These are phyloP conservation scores for Schizaphis graminum DNA, from an alignment of 2,888 invertebrate species.

Conservation along the genomic window DNA sequence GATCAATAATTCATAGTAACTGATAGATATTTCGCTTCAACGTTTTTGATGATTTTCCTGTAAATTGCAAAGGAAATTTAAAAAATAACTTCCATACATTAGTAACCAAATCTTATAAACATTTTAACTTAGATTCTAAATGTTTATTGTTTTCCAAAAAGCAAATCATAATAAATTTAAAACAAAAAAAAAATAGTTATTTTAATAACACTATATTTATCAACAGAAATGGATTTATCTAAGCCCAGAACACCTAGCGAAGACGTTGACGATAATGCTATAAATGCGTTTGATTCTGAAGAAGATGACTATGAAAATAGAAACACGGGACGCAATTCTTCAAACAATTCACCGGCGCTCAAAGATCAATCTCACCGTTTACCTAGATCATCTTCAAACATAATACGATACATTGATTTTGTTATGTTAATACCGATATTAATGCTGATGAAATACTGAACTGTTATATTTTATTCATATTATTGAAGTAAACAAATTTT, in stretches of 20 bases:
- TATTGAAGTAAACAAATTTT: slow-evolving; percentile 36
- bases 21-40: background rate
- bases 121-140: background rate
- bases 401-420: background rate
- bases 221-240: slow-evolving; percentile 55
- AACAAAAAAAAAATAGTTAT: background rate
- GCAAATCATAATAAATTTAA: background rate
- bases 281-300: slow-evolving; percentile 27
- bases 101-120: background rate
- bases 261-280: slow-evolving; percentile 41
- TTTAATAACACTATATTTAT: slow-evolving; percentile 1
- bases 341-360: slow-evolving; percentile 23
- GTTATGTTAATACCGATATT: slow-evolving; percentile 27
- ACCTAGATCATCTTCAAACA: slow-evolving; percentile 53
- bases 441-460: background rate
- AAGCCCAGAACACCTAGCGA: slow-evolving; percentile 28
- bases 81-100: background rate
- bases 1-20: background rate
- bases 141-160: background rate
- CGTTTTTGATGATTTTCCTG: background rate
- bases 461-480: slow-evolving; percentile 21
- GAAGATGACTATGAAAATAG: slow-evolving; percentile 40
- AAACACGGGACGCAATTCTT: slow-evolving; percentile 32
- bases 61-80: background rate
- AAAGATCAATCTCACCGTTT: slow-evolving; percentile 60